Evolutionary conservation across 2,888 invertebrate species (phyloP).

Genomic region (Hirtodrosophila trivittata): DNA sequence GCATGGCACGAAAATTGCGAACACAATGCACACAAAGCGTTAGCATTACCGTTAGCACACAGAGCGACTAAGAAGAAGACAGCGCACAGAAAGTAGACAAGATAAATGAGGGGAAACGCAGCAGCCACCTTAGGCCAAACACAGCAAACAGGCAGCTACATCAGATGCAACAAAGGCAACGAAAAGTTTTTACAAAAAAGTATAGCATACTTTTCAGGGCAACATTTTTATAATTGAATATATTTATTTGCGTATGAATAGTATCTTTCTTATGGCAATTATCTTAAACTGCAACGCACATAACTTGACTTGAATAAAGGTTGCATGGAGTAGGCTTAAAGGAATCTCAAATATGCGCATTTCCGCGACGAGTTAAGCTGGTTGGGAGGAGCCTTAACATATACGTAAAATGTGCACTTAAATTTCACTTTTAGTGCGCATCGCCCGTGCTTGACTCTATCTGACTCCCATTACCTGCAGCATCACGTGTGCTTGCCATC

Average conservation of each 20-base stretch:
- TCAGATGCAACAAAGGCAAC: slow-evolving; percentile 9
- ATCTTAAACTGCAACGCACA: no score
- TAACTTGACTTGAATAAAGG: no score
- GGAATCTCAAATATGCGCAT: not conserved
- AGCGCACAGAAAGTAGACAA: slow-evolving; percentile 15
- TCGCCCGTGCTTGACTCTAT: not conserved
- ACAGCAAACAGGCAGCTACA: not conserved
- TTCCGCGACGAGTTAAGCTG: not conserved
- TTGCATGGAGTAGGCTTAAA: no score
- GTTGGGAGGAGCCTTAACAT: not conserved
- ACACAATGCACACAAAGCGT: slow-evolving; percentile 68
- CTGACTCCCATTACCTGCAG: not conserved
- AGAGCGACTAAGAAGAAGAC: slow-evolving; percentile 7
- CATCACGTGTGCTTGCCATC: slow-evolving; percentile 62
- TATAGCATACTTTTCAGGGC: slow-evolving; percentile 43
- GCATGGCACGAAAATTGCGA: slow-evolving; percentile 58
- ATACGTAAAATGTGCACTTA: not conserved
- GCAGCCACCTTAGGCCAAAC: slow-evolving; percentile 42
- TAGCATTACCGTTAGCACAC: slow-evolving; percentile 41
- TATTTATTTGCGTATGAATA: slow-evolving; percentile 3
- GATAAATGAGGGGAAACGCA: slow-evolving; percentile 55
- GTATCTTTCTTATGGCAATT: not conserved
- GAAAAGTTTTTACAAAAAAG: no score
- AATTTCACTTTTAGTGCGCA: not conserved
- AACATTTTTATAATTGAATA: slow-evolving; percentile 16